A percentile compares a stretch with the other conserved stretches of the same genome.
Conservation (phyloP, 2,888 invertebrate species). For the Xestia ashworthii region DNA sequence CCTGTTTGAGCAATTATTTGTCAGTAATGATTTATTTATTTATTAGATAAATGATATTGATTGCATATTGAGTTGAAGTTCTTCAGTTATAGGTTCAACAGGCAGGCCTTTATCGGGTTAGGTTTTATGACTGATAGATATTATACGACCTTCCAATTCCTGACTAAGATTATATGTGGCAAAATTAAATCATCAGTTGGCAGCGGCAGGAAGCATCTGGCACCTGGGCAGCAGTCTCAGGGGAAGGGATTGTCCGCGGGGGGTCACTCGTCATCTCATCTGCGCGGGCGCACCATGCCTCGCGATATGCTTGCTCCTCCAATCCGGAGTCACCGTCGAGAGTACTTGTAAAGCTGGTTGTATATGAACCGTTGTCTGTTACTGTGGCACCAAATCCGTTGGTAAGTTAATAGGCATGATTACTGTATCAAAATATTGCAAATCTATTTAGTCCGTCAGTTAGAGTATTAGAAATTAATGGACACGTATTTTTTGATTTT, state of each 20-base stretch:
- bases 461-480: too few relatives aligned
- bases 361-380: conserved; percentile 92
- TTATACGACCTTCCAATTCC: not conserved
- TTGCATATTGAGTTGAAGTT: not conserved
- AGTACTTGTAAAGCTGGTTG: conserved; percentile 92
- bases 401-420: conserved; percentile 82
- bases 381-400: conserved; percentile 92
- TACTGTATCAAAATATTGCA: too few relatives aligned
- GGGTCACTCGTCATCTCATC: conserved; percentile 88
- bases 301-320: conserved; percentile 93
- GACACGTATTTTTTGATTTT: too few relatives aligned
- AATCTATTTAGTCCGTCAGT: too few relatives aligned
- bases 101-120: not conserved
- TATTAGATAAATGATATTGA: not conserved
- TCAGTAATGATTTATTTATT: too few relatives aligned
- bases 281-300: conserved; percentile 92
- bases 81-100: not conserved
- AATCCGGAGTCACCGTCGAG: conserved; percentile 92
- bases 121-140: not conserved
- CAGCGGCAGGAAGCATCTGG: conserved; percentile 86
- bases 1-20: too few relatives aligned
- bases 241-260: conserved; percentile 82
- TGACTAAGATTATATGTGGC: not conserved
- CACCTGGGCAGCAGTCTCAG: conserved; percentile 79
- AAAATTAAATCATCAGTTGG: conserved; percentile 79